phyloP scores from a whole-genome alignment of 2,888 invertebrate genomes.

The Helicoverpa assulta region DNA sequence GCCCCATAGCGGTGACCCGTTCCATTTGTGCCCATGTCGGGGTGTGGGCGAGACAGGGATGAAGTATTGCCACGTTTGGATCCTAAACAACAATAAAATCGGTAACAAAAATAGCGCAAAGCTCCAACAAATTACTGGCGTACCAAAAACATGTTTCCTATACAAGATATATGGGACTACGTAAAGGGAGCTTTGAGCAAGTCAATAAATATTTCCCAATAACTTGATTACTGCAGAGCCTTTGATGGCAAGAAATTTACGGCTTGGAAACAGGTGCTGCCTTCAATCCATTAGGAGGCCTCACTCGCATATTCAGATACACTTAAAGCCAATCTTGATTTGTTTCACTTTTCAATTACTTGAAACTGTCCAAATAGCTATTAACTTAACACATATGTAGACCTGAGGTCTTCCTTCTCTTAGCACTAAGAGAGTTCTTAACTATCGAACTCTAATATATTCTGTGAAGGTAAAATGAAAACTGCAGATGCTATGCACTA shows the following conservation, averaged over 20 bases:
- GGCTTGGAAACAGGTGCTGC: slow-evolving; percentile 63
- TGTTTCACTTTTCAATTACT: slow-evolving; percentile 48
- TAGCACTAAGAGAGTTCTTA: too few species aligned
- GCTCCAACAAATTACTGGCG: slow-evolving; percentile 72
- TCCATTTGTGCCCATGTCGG: slow-evolving; percentile 58
- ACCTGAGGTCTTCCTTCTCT: too few species aligned
- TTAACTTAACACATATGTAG: not conserved
- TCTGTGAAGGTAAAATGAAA: slow-evolving; percentile 6
- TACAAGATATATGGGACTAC: slow-evolving; percentile 67
- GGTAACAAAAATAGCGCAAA: slow-evolving; percentile 70
- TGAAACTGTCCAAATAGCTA: slow-evolving; percentile 28
- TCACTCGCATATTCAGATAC: slow-evolving; percentile 35
- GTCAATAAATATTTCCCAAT: slow-evolving; percentile 75
- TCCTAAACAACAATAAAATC: slow-evolving; percentile 77
- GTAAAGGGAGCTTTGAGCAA: slow-evolving; percentile 61
- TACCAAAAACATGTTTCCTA: slow-evolving; percentile 70
- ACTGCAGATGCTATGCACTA: not conserved
- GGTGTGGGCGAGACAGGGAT: slow-evolving; percentile 58
- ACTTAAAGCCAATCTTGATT: slow-evolving; percentile 47
- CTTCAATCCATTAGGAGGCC: slow-evolving; percentile 42
- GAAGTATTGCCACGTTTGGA: slow-evolving; percentile 67
- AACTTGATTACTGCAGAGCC: slow-evolving; percentile 73
- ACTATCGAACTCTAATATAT: too few species aligned
- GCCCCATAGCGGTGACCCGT: slow-evolving; percentile 73
- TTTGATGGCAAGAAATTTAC: slow-evolving; percentile 67